phyloP scores from a whole-genome alignment of 2,888 invertebrate genomes.

The Drosophila macrospina region DNA sequence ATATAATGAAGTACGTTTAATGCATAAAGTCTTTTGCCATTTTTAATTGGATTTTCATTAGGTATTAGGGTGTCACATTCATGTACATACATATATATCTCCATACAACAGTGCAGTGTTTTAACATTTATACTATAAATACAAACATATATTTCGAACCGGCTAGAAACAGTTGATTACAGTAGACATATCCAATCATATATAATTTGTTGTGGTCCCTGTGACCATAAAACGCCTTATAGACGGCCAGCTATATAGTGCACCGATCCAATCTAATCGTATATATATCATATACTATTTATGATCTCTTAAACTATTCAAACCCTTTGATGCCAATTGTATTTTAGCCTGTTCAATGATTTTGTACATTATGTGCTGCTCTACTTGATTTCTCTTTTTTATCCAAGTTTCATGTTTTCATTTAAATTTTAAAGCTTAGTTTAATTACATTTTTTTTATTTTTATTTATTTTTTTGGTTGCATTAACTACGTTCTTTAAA shows the following conservation, averaged over 20 bases:
- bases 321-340: conserved; percentile 54
- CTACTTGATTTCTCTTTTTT: conserved; percentile 28
- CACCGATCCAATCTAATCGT: conserved; percentile 47
- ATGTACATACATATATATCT: conserved; percentile 35
- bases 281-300: conserved; percentile 38
- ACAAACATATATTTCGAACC: conserved; percentile 40
- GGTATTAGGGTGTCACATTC: conserved; percentile 51
- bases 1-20: conserved; percentile 27
- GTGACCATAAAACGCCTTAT: conserved; percentile 56
- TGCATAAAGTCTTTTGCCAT: conserved; percentile 58
- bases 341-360: conserved; percentile 45
- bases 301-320: conserved; percentile 29
- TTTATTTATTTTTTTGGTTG: conserved; percentile 30
- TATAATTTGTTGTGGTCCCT: conserved; percentile 64
- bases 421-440: conserved; percentile 47
- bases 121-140: conserved; percentile 53
- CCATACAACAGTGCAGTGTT: conserved; percentile 60
- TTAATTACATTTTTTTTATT: conserved; percentile 40
- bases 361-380: conserved; percentile 77
- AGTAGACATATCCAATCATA: conserved; percentile 23
- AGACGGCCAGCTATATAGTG: conserved; percentile 53
- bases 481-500: conserved; percentile 65
- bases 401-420: conserved; percentile 31
- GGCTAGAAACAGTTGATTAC: conserved; percentile 17
- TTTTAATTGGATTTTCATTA: conserved; percentile 36